These are phyloP conservation scores for Motacilla alba DNA, from an alignment of 2,113 vertebrate species.

Conservation along the genomic window DNA sequence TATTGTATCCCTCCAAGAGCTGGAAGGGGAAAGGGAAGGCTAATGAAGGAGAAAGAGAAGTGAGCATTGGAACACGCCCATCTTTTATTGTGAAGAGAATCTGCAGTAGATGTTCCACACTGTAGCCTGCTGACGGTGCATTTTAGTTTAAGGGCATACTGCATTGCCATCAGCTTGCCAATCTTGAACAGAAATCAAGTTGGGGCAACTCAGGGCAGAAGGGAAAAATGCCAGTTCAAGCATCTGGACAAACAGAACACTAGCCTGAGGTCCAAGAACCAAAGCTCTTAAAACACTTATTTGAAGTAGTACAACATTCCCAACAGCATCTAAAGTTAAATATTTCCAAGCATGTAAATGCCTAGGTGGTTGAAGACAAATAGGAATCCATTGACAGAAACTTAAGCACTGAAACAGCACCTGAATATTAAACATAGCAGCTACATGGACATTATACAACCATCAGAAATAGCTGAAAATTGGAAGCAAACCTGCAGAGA, in stretches of 20 bases:
- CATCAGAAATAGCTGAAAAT: neutral
- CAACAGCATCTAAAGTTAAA: neutral
- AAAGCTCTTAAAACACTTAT: neutral
- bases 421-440: neutral
- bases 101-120: neutral
- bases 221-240: neutral
- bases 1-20: neutral
- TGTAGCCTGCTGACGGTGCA: neutral
- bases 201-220: neutral
- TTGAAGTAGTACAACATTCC: neutral
- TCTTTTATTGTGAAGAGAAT: neutral
- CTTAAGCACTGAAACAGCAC: neutral
- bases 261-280: rapidly evolving
- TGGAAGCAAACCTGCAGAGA: neutral
- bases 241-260: neutral
- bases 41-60: neutral
- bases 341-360: neutral
- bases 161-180: neutral
- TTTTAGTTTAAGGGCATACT: neutral
- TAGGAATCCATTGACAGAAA: neutral
- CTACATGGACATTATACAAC: neutral
- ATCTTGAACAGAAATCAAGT: neutral
- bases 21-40: neutral
- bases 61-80: rapidly evolving
- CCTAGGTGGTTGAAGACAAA: neutral